Evolutionary conservation across 2,888 invertebrate genomes (phyloP), one percentile per base, ranked within the genome.

Genomic region (Agrochola lychnidis): DNA sequence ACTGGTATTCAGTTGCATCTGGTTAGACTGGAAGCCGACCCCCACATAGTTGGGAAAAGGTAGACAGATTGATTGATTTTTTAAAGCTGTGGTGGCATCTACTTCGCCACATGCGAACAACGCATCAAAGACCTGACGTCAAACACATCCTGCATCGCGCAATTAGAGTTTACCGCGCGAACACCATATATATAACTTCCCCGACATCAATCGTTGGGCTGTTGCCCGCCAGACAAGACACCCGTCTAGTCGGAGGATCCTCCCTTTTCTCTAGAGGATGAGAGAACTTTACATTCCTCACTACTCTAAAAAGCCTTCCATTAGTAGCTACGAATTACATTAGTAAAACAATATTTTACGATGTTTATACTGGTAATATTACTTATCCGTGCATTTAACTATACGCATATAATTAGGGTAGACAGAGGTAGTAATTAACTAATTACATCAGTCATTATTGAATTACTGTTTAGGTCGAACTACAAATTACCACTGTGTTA

Each of bases 401-500:
- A 25, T 14, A 83, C 6, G 22, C 63, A 10, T 64, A 22, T 69
- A 69, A 64, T 79, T 25, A 66, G 12, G 36, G 9, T 30, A 40
- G 56, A 42, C 48, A 48, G 14, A 69, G 59, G 40, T 59, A 71
- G 63, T 68, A 62, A 80, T 85, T 76, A 57, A 71, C 59, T 68
- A 62, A 80, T 85, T 76, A 57, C 36, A 19, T 48, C 14, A 25
- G n/a, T 68, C 16, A 62, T 64, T 67, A 71, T 59, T 68, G 1
- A 66, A 45, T 62, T 74, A 67, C 25, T 25, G 57, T 69, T 70
- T 74, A 19, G 16, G 45, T 56, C 10, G 22, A 67, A 81, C 48
- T 63, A 56, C 45, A 40, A 73, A 70, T 70, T 80, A 70, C n/a
- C 42, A 83, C 51, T 22, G 25, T 42, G 12, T 83, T 83, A 66